These are phyloP conservation scores for Microplitis deprimator DNA, from an alignment of 2,888 invertebrate genomes.

Conservation along the genomic window DNA sequence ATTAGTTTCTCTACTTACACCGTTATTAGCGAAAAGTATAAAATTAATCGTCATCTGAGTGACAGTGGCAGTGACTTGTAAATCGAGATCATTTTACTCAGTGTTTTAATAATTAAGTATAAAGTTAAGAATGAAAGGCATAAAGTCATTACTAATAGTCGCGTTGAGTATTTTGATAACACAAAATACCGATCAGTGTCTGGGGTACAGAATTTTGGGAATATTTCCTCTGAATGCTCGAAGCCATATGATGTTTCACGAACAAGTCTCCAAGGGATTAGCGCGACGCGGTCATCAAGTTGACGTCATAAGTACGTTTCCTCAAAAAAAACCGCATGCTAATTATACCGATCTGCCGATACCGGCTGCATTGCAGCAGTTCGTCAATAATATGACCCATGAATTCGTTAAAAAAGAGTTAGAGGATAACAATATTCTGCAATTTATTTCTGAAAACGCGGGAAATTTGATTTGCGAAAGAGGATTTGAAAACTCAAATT, in stretches of 20 bases:
- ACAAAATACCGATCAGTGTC: not conserved
- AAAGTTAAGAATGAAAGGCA: slow-evolving; percentile 11
- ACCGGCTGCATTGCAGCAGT: slow-evolving; percentile 42
- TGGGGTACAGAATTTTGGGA: slow-evolving; percentile 68
- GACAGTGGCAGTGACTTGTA: no score
- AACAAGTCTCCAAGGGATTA: slow-evolving; percentile 68
- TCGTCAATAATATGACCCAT: slow-evolving; percentile 56
- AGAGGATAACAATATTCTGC: slow-evolving; percentile 43
- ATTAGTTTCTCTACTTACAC: no score
- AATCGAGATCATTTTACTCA: no score
- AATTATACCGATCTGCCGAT: slow-evolving; percentile 65
- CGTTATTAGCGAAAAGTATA: no score
- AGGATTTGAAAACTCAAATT: slow-evolving; percentile 46
- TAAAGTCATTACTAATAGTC: slow-evolving; percentile 14
- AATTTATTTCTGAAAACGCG: slow-evolving; percentile 40
- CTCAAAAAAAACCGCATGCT: slow-evolving; percentile 58
- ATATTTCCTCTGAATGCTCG: slow-evolving; percentile 70
- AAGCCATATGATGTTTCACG: slow-evolving; percentile 72
- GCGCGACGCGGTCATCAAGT: slow-evolving; percentile 71
- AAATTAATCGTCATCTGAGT: no score
- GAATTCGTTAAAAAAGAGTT: slow-evolving; percentile 6
- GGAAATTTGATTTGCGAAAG: slow-evolving; percentile 54
- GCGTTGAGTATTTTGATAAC: slow-evolving; percentile 5
- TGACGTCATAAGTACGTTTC: slow-evolving; percentile 66
- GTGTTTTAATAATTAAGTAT: no score